Conservation (phyloP, 2,888 invertebrate genomes). For the Nasonovia ribisnigri region DNA sequence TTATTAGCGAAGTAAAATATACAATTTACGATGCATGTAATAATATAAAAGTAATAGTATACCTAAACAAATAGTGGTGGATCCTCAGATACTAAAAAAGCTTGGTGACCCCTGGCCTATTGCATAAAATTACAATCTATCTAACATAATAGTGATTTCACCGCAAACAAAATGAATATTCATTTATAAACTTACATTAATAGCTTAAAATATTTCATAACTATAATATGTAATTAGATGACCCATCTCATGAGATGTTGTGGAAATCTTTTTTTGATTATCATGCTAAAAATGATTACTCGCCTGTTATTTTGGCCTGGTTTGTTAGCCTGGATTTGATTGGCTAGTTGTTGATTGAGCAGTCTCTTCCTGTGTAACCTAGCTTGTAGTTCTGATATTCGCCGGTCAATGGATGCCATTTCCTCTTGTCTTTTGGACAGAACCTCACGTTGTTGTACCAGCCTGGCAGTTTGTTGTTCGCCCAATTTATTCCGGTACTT, state of each 20-base stretch:
- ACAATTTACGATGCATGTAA: too few relatives aligned
- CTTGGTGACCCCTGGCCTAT: too few relatives aligned
- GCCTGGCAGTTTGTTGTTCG: constrained; percentile 91
- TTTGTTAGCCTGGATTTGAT: constrained; percentile 72
- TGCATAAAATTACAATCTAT: background rate
- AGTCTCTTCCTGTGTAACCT: constrained; percentile 89
- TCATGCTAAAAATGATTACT: background rate
- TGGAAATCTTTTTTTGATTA: background rate
- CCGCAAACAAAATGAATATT: background rate
- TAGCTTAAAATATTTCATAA: background rate
- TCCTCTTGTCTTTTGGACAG: constrained; percentile 91
- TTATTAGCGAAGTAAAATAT: too few relatives aligned
- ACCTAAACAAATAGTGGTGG: too few relatives aligned
- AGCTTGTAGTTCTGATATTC: constrained; percentile 94
- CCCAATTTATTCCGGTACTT: constrained; percentile 97
- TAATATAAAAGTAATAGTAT: too few relatives aligned
- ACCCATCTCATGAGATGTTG: background rate
- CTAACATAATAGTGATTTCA: background rate
- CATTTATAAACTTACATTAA: background rate
- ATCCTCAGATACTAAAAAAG: too few relatives aligned
- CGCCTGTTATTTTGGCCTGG: constrained; percentile 58
- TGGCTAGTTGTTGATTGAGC: constrained; percentile 82
- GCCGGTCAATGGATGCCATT: constrained; percentile 90
- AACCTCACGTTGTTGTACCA: constrained; percentile 90
- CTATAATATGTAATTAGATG: background rate